Base-by-base conservation (phyloP, 2,797 vertebrate genomes). In the Triplophysa bombifrons region DNA sequence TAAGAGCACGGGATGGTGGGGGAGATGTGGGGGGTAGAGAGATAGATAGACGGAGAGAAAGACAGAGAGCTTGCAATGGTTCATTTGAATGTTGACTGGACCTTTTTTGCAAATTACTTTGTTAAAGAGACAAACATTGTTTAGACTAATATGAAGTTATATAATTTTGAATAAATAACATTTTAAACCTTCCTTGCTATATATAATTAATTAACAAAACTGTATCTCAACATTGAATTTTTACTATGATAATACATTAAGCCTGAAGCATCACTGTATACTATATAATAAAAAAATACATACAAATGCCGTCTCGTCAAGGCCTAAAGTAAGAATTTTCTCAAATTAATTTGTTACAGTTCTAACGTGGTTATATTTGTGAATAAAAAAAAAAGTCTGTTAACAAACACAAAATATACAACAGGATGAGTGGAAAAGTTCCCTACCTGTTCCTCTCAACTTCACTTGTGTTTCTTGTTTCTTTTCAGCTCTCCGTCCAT, bases 1-100 rank as follows among this genome's bases (percentile, higher is more conserved):
- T 92, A 92, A 94, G 91, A 90, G 91, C 84, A 85, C 75, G 77
- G 84, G 83, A 88, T 82, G 86, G 53, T 19, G 51, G 84, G 84
- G 89, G 82, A 38, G 86, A 14, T 48, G 46, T 14, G 46, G 87
- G 85, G 87, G 81, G 81, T 82, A 74, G 87, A 90, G 61, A 83
- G 87, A 83, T 83, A 61, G 76, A 75, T 76, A 76, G 50, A 44
- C 2, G 34, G 76, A 86, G 85, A 83, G 81, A 41, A 56, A 50
- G 82, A 76, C 77, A 82, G 84, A 84, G 85, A 76, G 50, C 46
- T 65, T 25, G 80, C 63, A 0, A 84, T 76, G 85, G 80, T 73
- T 83, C 19, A 69, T 83, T 84, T 85, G 70, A 84, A 84, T 82
- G 30, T 30, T 53, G 22, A 80, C 25, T 46, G 27, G 30, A 67